Evolutionary conservation across 1,140 invertebrate species (phyloP), one percentile per base, ranked within the genome.

Genomic region (Tetramorium alpestre): DNA sequence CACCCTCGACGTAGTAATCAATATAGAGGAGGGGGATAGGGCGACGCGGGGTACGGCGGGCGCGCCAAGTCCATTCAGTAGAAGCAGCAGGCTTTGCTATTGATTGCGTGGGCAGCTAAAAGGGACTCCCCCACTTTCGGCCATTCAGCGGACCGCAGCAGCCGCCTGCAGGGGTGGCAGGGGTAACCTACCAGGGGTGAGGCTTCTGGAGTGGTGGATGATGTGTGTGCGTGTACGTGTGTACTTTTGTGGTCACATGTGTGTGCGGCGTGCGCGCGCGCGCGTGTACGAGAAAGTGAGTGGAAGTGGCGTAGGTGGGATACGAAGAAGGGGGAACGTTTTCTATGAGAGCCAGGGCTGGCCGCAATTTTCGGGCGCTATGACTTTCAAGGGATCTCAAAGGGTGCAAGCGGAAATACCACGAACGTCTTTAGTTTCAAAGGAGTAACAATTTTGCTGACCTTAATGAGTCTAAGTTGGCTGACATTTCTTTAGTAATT

Each of bases 11-110:
- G 64, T 82, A 88, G 86, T 89, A 89, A 89, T 89, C 88, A 88
- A 89, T 89, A 89, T 72, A 65, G 85, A 67, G 58, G 85, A 75
- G 72, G 84, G 69, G 69, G 62, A 72, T 70, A 69, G 78, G 25
- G 54, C 22, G 41, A 49, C 28, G 73, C 80, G 78, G 73, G 51
- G 47, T 28, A 64, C 16, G 86, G 62, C 47, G 64, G 62, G 49
- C 18, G 85, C 76, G 86, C 70, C 62, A 87, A 89, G 88, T 90
- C 89, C 89, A 90, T 90, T 90, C 89, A 90, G 89, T 87, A 73
- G 85, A 87, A 67, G 51, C 86, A 70, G 65, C 65, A 85, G 88
- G 78, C 67, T 70, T 76, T 56, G 85, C 80, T 90, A 90, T 90
- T 77, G 89, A 90, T 90, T 89, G 88, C 88, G 85, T 85, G 87